Base-by-base conservation (phyloP, 2,113 vertebrate species). In the Ploceus nigricollis region DNA sequence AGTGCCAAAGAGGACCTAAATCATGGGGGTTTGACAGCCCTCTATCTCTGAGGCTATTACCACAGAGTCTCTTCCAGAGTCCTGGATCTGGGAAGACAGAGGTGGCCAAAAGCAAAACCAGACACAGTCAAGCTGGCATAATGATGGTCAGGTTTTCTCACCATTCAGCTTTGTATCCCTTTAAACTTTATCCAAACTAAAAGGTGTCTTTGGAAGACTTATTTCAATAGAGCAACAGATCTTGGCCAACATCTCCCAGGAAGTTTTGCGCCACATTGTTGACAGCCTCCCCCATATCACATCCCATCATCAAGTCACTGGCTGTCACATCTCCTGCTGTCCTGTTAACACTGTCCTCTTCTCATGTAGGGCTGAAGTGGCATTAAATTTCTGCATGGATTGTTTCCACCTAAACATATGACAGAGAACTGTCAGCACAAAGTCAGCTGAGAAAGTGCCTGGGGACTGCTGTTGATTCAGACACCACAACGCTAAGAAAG, bases 11-110 rank as follows among this genome's bases (percentile, higher is more conserved):
- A 31, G 10, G 4, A 39, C 33, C 75, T 25, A 35, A 75, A 23
- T 37, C 0, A 0, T 15, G 2, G 3, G 9, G 5, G 4, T 54
- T 92, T 82, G 30, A 28, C 28, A 54, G 9, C 5, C 14, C 20
- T 39, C 44, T 42, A 2, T 18, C 33, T 82, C 66, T 72, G 45
- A 90, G 5, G n/a, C 16, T 3, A 3, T 10, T 80, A 17, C 14
- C 39, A 58, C 33, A 47, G 13, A 23, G 3, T 10, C 4, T 73
- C 4, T 84, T 83, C 21, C 68, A 73, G 53, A 86, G 14, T 48
- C 27, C 25, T 78, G n/a, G 5, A 31, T 45, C 25, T 48, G 45
- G 37, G 60, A 80, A 76, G 22, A 4, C 6, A 22, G n/a, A 89
- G 19, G 31, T 20, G 9, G 51, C 28, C 39, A 66, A 84, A 89